These are phyloP conservation scores for Nannoperca australis DNA, from an alignment of 2,797 vertebrate genomes.

Conservation along the genomic window DNA sequence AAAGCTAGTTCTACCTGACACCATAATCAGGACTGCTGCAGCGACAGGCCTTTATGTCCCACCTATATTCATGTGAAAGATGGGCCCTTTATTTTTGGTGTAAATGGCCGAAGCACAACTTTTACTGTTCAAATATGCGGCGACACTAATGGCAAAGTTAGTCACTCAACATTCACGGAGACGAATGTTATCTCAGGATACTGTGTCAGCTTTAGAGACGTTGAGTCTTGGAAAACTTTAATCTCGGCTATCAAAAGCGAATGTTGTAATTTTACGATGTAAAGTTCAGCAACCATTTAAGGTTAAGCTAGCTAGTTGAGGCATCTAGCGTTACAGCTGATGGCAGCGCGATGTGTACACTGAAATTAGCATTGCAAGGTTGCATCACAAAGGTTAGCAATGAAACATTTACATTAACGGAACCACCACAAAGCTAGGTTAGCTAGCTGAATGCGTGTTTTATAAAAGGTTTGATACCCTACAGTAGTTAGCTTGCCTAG, in stretches of 20 bases:
- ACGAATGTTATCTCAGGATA: too few relatives aligned
- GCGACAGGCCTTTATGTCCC: background rate
- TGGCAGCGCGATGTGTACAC: background rate
- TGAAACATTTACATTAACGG: background rate
- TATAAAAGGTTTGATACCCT: fast-evolving
- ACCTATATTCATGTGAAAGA: background rate
- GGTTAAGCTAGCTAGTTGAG: background rate
- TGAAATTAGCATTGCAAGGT: background rate
- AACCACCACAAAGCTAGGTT: background rate
- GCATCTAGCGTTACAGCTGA: background rate
- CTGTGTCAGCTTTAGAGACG: background rate
- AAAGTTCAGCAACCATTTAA: background rate
- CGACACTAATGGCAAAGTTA: background rate
- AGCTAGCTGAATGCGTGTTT: background rate
- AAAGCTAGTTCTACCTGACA: background rate
- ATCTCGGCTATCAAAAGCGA: background rate
- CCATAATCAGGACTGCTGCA: too few relatives aligned
- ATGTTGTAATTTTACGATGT: background rate
- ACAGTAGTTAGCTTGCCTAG: background rate
- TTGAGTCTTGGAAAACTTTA: too few relatives aligned
- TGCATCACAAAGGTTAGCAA: background rate
- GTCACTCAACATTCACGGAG: background rate
- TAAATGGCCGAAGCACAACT: background rate
- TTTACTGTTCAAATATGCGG: background rate
- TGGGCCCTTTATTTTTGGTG: background rate